Evolutionary conservation across 2,113 vertebrate genomes (phyloP).

Genomic region (Girardinichthys multiradiatus): DNA sequence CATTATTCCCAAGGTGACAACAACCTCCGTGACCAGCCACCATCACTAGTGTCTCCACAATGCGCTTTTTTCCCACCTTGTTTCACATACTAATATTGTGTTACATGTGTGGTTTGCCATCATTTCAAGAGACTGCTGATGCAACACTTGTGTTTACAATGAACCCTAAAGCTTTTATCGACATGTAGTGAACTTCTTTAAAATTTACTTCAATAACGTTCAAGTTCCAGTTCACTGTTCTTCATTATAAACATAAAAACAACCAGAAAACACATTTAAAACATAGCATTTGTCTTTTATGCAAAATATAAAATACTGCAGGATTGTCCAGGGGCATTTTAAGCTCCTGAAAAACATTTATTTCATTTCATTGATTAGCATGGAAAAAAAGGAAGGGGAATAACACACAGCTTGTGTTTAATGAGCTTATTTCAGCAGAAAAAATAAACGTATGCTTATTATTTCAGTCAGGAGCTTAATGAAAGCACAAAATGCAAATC

Average conservation of each 20-base stretch:
- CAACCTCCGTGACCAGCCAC: slow-evolving; percentile 49
- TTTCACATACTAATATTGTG: slow-evolving; percentile 62
- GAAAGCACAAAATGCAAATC: not conserved
- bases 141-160: slow-evolving; percentile 73
- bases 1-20: slow-evolving; percentile 58
- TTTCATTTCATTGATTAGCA: slow-evolving; percentile 49
- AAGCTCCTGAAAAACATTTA: slow-evolving; percentile 46
- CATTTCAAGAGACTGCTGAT: slow-evolving; percentile 70
- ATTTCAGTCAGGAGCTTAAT: slow-evolving; percentile 16
- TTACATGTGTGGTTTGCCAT: slow-evolving; percentile 66
- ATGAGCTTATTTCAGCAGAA: slow-evolving; percentile 21
- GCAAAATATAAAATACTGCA: slow-evolving; percentile 27
- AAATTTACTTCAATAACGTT: slow-evolving; percentile 41
- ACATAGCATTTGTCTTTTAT: slow-evolving; percentile 15
- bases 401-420: slow-evolving; percentile 24
- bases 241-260: slow-evolving; percentile 46
- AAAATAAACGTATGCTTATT: slow-evolving; percentile 10
- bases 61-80: slow-evolving; percentile 24
- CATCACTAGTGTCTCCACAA: slow-evolving; percentile 42
- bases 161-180: slow-evolving; percentile 51
- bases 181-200: slow-evolving; percentile 59
- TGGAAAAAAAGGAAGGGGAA: slow-evolving; percentile 11
- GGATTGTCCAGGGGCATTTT: slow-evolving; percentile 37
- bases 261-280: slow-evolving; percentile 31
- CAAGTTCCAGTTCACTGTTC: slow-evolving; percentile 26